phyloP scores from a whole-genome alignment of 2,888 invertebrate genomes.

The Netelia virgata region DNA sequence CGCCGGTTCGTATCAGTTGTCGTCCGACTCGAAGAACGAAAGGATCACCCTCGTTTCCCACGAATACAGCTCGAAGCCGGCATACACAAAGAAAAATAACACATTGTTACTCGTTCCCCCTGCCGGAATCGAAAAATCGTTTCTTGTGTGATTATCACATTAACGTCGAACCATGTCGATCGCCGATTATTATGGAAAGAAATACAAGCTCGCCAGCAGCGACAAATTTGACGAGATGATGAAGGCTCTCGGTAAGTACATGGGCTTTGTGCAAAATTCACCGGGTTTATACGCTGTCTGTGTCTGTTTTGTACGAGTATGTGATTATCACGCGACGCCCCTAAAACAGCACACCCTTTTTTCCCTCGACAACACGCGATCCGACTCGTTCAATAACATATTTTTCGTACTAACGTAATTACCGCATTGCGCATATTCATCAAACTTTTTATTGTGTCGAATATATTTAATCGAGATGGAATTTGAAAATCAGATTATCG shows the following conservation, averaged over 20 bases:
- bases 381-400: neutral
- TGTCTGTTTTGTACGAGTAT: neutral
- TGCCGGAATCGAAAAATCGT: neutral
- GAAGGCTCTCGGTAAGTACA: slow-evolving; percentile 92
- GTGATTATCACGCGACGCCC: slow-evolving; percentile 30
- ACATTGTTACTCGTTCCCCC: neutral
- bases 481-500: too few relatives aligned
- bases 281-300: neutral
- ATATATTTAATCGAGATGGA: neutral
- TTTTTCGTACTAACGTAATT: neutral
- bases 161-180: slow-evolving; percentile 62
- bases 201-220: slow-evolving; percentile 92
- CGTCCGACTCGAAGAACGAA: slow-evolving; percentile 58
- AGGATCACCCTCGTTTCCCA: slow-evolving; percentile 47
- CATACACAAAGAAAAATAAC: neutral
- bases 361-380: slow-evolving; percentile 41
- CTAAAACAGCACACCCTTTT: neutral
- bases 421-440: neutral
- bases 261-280: neutral
- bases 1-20: slow-evolving; percentile 64
- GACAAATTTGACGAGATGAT: slow-evolving; percentile 96
- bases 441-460: neutral
- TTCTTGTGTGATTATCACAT: neutral
- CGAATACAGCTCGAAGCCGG: slow-evolving; percentile 15
- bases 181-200: slow-evolving; percentile 87